A percentile compares a stretch with the other conserved stretches of the same genome.
Conservation (phyloP, 2,888 invertebrate species). For the Incurvaria masculella region DNA sequence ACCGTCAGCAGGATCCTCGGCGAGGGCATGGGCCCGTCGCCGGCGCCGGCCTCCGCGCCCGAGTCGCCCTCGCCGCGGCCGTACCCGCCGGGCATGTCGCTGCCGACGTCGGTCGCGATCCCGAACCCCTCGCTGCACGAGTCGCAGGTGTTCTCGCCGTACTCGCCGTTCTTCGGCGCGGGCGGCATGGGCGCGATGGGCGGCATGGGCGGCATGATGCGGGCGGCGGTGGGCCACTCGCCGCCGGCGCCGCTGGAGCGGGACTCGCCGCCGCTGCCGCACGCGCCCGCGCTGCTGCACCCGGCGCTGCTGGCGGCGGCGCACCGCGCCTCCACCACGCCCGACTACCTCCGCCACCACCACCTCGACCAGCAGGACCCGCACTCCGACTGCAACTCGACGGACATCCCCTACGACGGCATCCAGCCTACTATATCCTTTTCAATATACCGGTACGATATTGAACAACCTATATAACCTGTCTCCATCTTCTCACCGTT, state of each 20-base stretch:
- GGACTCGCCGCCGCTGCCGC: conserved; percentile 81
- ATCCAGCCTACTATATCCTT: conserved; percentile 96
- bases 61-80: conserved; percentile 74
- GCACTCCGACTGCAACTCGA: conserved; percentile 88
- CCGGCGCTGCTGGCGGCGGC: conserved; percentile 81
- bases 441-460: conserved; percentile 48
- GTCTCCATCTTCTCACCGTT: too few species aligned
- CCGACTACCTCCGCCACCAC: conserved; percentile 74
- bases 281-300: conserved; percentile 81
- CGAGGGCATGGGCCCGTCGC: conserved; percentile 72
- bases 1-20: conserved; percentile 85
- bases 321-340: conserved; percentile 67
- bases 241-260: conserved; percentile 64
- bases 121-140: conserved; percentile 95
- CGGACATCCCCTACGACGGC: conserved; percentile 88
- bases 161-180: conserved; percentile 83
- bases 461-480: too few species aligned
- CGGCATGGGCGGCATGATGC: conserved; percentile 20
- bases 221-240: conserved; percentile 24
- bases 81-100: conserved; percentile 81
- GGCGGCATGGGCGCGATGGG: conserved; percentile 40
- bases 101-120: conserved; percentile 95
- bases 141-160: conserved; percentile 90
- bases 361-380: conserved; percentile 80
- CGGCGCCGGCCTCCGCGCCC: conserved; percentile 51